Evolutionary conservation across 2,797 vertebrate genomes (phyloP).

Genomic region (Harpagifer antarcticus): DNA sequence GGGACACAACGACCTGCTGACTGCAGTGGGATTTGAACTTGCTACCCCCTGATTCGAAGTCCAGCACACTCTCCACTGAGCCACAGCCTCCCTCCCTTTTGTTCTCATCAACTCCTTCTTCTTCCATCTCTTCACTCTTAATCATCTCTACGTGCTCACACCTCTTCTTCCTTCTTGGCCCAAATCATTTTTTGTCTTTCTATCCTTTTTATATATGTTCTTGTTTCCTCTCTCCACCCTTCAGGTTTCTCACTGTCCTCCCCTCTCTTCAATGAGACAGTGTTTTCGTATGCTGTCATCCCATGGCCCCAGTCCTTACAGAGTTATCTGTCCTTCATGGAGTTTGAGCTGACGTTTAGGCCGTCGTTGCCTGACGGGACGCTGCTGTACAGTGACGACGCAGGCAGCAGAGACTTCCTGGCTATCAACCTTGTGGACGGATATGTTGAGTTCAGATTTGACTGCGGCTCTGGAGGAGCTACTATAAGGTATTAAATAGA

Average conservation of each 20-base stretch:
- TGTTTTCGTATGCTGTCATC: slow-evolving; percentile 88
- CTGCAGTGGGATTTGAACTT: too few species aligned
- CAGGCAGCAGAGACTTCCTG: slow-evolving; percentile 91
- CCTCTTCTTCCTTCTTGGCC: neutral
- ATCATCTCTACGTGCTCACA: neutral
- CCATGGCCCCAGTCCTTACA: slow-evolving; percentile 92
- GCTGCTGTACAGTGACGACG: slow-evolving; percentile 94
- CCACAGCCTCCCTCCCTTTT: too few species aligned
- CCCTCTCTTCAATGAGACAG: slow-evolving; percentile 92
- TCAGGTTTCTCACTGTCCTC: slow-evolving; percentile 90
- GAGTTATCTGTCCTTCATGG: slow-evolving; percentile 95
- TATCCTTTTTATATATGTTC: neutral
- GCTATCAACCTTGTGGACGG: slow-evolving; percentile 88
- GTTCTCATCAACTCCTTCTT: slow-evolving; percentile 1
- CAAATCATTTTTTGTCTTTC: neutral
- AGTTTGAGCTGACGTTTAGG: slow-evolving; percentile 93
- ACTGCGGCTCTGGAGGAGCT: slow-evolving; percentile 94
- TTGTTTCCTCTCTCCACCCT: slow-evolving; percentile 17
- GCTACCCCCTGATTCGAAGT: too few species aligned
- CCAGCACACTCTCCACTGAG: too few species aligned
- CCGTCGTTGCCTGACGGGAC: slow-evolving; percentile 87
- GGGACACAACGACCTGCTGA: too few species aligned
- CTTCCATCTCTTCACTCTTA: slow-evolving; percentile 14
- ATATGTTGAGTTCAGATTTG: slow-evolving; percentile 94
- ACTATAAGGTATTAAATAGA: slow-evolving; percentile 87